Percentiles rank a stretch among this genome's conserved stretches.
phyloP scores from a whole-genome alignment of 2,113 vertebrate genomes.

The Alethe castanea region DNA sequence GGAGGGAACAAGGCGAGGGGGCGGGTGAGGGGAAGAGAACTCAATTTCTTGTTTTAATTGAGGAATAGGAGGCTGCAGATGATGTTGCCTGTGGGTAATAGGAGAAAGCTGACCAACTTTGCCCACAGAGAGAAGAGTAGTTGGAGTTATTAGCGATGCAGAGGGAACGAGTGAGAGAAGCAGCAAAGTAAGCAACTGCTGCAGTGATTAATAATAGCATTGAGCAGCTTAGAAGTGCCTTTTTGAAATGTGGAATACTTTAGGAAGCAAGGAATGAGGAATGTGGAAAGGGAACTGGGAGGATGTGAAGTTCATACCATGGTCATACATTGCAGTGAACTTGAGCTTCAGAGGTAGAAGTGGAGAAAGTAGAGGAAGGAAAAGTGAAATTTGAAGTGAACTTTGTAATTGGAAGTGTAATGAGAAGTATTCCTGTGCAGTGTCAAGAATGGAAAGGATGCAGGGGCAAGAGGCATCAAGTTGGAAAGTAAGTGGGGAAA shows the following conservation, averaged over 20 bases:
- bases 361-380: not conserved
- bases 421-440: not conserved
- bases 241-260: not conserved
- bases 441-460: not conserved
- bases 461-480: not conserved
- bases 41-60: not conserved
- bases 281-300: not conserved
- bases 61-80: not conserved
- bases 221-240: not conserved
- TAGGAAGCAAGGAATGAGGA: not conserved
- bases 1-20: not conserved
- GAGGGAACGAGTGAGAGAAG: not conserved
- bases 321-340: not conserved
- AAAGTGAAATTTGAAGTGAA: not conserved
- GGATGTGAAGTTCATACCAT: not conserved
- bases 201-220: not conserved
- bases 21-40: not conserved
- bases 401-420: not conserved
- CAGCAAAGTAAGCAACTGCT: not conserved
- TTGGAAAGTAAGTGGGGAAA: not conserved
- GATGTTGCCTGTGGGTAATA: not conserved
- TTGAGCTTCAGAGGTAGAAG: not conserved
- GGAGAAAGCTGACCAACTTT: not conserved
- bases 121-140: not conserved
- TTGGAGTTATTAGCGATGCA: not conserved